phyloP scores from a whole-genome alignment of 1,140 invertebrate species.

The Scylla paramamosain region DNA sequence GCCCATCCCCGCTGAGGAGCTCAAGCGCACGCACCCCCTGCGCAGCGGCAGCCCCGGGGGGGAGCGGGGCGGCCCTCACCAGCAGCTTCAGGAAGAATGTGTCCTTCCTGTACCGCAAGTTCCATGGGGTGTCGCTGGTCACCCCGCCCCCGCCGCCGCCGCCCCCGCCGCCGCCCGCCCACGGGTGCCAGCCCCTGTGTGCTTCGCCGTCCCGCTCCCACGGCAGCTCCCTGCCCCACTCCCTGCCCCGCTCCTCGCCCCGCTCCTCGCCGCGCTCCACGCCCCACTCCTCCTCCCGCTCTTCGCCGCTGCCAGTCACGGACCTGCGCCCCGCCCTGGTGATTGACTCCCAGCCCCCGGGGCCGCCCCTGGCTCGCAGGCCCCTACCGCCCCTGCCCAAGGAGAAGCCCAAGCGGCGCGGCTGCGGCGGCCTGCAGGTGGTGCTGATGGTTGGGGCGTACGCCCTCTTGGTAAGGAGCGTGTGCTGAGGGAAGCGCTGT shows the following conservation, averaged over 20 bases:
- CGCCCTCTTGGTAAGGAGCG: constrained; percentile 66
- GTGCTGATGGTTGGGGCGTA: constrained; percentile 66
- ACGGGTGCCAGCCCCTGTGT: neutral
- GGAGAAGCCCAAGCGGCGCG: neutral
- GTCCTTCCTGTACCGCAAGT: constrained; percentile 69
- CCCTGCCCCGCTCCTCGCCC: constrained; percentile 10
- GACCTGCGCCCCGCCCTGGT: constrained; percentile 31
- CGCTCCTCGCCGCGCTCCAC: neutral
- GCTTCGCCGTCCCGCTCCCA: neutral
- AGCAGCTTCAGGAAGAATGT: constrained; percentile 64
- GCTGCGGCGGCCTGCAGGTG: constrained; percentile 58
- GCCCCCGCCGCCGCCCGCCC: neutral
- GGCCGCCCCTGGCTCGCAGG: neutral
- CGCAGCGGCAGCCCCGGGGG: constrained; percentile 29
- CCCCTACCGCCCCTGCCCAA: neutral
- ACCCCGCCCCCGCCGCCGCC: constrained; percentile 37
- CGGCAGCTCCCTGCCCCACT: neutral
- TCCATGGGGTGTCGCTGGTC: neutral
- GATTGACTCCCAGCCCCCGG: constrained; percentile 35
- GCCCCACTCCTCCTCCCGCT: neutral
- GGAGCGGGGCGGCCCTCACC: neutral
- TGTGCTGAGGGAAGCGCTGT: neutral
- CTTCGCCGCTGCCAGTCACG: neutral
- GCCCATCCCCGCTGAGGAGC: constrained; percentile 60
- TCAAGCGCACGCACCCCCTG: constrained; percentile 70